Evolutionary conservation across 2,888 invertebrate species (phyloP).

Genomic region (Hetaerina titia): DNA sequence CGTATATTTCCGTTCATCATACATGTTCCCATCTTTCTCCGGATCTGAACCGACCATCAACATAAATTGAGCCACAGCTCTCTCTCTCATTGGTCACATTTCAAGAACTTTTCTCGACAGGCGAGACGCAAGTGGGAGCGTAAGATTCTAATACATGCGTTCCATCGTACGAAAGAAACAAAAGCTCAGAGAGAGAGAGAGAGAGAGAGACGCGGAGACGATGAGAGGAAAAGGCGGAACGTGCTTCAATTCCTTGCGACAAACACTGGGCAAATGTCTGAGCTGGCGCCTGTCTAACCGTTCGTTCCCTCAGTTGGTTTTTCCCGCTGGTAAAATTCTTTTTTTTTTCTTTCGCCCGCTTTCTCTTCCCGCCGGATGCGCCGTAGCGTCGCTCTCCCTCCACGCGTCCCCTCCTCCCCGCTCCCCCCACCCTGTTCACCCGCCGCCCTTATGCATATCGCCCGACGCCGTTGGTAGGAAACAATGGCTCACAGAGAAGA

Average conservation of each 20-base stretch:
- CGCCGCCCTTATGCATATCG: conserved; percentile 43
- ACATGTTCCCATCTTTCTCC: too few relatives aligned
- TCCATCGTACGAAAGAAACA: background rate
- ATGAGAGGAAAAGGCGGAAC: background rate
- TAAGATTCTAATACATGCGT: background rate
- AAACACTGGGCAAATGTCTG: background rate
- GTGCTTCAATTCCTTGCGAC: background rate
- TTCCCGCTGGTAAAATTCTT: background rate
- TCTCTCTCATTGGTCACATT: too few relatives aligned
- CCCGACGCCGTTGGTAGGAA: conserved; percentile 23
- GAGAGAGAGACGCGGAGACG: too few relatives aligned
- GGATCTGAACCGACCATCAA: too few relatives aligned
- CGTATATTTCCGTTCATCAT: too few relatives aligned
- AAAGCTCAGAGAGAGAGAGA: background rate
- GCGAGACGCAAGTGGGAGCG: too few relatives aligned
- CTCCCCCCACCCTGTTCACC: background rate
- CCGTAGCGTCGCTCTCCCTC: background rate
- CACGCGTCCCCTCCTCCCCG: background rate
- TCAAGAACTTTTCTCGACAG: too few relatives aligned
- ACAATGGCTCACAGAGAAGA: conserved; percentile 52
- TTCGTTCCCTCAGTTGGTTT: background rate
- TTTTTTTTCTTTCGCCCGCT: conserved; percentile 47
- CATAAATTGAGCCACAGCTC: too few relatives aligned
- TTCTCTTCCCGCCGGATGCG: conserved; percentile 66
- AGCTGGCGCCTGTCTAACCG: background rate